Evolutionary conservation across 2,888 invertebrate genomes (phyloP), one percentile per base, ranked within the genome.

Genomic region (Drosophila ustulata): DNA sequence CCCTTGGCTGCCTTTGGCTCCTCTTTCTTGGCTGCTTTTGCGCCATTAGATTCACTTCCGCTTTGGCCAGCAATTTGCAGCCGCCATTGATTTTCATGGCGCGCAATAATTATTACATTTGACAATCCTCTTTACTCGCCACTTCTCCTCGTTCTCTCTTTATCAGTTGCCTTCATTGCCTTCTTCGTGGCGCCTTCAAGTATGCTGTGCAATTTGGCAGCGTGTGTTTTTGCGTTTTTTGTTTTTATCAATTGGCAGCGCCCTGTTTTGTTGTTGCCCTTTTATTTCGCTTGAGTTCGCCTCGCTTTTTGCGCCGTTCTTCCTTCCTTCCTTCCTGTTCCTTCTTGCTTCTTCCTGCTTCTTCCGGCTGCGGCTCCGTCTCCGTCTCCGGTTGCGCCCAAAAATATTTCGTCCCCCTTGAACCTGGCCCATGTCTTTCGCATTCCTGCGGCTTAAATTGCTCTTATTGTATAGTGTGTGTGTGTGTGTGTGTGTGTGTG

Each of bases 391-490:
- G 7, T 2, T n/a, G 23, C 7, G 26, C 63, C n/a, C 37, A 37
- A 37, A 37, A 37, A 37, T 37, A 37, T 37, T 37, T n/a, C 26
- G 26, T 18, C 43, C 18, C 47, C 45, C 32, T n/a, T 18, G 49
- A 46, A 23, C 57, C 66, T 56, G 58, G 63, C 53, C 34, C 75
- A 50, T 71, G 71, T 66, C 80, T 75, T 78, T 80, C 58, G 80
- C 86, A 83, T 88, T 83, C 86, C 81, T 86, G 89, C 78, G 88
- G 88, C 78, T 89, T 87, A 87, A 87, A 88, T 87, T 87, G 84
- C 78, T 86, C 79, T 81, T 83, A 80, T 84, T 82, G 78, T 45
- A 30, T 45, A 18, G 18, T 82, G 50, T 47, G 30, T 11, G 28
- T 49, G 37, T 13, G 28, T 45, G 37, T 45, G 41, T 53, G 46